A percentile compares a stretch with the other conserved stretches of the same genome.
Conservation (phyloP, 2,888 invertebrate species). For the Epirrita christyi region DNA sequence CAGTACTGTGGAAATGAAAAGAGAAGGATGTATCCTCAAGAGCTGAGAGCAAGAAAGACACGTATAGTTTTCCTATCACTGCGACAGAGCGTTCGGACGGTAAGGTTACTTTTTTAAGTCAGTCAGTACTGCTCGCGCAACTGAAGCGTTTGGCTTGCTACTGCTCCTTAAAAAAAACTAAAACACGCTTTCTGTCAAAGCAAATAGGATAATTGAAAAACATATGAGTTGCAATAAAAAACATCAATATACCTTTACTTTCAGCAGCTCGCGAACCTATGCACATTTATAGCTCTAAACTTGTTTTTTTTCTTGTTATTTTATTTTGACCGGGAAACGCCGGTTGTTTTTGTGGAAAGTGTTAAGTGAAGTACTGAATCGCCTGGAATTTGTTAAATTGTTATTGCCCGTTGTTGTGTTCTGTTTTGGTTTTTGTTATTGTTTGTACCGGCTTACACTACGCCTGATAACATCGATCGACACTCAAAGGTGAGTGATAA, state of each 20-base stretch:
- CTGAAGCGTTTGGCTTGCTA: constrained; percentile 60
- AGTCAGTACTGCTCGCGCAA: constrained; percentile 71
- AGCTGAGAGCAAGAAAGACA: constrained; percentile 55
- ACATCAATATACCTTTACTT: constrained; percentile 27
- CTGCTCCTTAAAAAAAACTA: constrained; percentile 46
- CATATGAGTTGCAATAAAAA: constrained; percentile 44
- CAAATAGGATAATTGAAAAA: constrained; percentile 36
- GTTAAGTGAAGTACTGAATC: constrained; percentile 56
- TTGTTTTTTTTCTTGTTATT: constrained; percentile 50
- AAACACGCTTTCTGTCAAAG: constrained; percentile 45
- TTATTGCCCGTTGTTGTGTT: constrained; percentile 46
- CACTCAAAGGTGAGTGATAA: constrained; percentile 52
- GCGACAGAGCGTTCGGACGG: constrained; percentile 49
- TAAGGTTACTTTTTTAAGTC: constrained; percentile 65
- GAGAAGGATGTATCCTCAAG: constrained; percentile 46
- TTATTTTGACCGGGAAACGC: constrained; percentile 75
- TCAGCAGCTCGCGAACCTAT: constrained; percentile 35
- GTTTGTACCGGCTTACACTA: constrained; percentile 50
- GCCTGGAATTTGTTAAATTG: constrained; percentile 46
- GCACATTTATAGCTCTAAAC: constrained; percentile 43
- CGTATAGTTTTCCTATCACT: constrained; percentile 60
- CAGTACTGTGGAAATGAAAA: constrained; percentile 54
- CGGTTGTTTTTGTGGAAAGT: constrained; percentile 54
- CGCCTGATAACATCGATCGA: constrained; percentile 61
- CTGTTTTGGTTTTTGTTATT: constrained; percentile 50